Evolutionary conservation across 2,888 invertebrate species (phyloP).

Genomic region (Luperina testacea): DNA sequence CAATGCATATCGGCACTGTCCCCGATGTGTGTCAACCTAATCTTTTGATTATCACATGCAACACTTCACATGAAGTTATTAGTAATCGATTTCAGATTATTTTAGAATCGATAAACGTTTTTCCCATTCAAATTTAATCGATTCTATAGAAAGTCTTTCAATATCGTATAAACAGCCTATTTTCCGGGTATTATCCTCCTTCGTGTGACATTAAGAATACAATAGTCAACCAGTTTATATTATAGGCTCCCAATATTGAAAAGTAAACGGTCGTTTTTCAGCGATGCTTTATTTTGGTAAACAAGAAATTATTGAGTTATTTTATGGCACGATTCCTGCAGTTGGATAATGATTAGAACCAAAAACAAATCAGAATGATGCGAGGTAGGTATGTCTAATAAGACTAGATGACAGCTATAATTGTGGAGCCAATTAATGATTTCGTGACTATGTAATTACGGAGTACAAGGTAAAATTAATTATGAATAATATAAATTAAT

Average conservation of each 20-base stretch:
- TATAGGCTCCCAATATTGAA: background rate
- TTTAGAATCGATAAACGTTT: conserved; percentile 17
- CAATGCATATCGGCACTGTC: background rate
- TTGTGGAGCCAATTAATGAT: background rate
- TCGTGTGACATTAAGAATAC: conserved; percentile 27
- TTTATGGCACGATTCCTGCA: background rate
- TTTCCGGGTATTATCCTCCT: conserved; percentile 37
- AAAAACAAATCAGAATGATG: background rate
- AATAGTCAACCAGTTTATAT: conserved; percentile 21
- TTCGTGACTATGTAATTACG: conserved; percentile 21
- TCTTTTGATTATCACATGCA: conserved; percentile 4
- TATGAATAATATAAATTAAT: background rate
- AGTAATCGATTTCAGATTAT: conserved; percentile 11
- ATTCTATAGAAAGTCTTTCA: conserved; percentile 4
- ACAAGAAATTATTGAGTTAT: background rate
- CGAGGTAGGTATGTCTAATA: background rate
- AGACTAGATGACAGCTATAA: background rate
- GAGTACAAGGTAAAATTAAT: conserved; percentile 32
- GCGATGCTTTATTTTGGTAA: background rate
- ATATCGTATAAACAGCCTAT: conserved; percentile 21
- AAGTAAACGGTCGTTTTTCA: conserved; percentile 11
- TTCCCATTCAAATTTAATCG: conserved; percentile 12
- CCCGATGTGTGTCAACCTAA: background rate
- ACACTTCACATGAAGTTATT: background rate
- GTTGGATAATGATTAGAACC: background rate